phyloP scores from a whole-genome alignment of 1,140 invertebrate species.

The Solenopsis fugax region DNA sequence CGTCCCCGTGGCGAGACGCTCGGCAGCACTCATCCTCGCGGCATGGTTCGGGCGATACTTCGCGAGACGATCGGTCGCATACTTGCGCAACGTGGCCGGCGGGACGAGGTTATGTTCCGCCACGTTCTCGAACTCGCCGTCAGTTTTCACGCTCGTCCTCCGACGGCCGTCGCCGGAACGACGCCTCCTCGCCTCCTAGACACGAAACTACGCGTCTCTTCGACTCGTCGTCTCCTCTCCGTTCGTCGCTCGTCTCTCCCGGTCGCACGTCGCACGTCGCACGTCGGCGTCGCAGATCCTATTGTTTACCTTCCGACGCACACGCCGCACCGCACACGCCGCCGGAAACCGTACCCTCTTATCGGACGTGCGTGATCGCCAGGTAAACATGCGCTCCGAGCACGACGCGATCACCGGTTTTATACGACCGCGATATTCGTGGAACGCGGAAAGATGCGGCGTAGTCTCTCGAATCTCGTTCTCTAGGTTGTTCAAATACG shows the following conservation, averaged over 20 bases:
- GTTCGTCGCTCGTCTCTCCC: background rate
- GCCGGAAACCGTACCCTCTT: constrained; percentile 20
- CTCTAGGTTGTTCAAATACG: background rate
- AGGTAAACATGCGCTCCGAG: constrained; percentile 8
- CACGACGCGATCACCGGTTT: background rate
- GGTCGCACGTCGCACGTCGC: background rate
- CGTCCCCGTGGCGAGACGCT: background rate
- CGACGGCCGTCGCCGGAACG: background rate
- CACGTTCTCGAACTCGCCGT: background rate
- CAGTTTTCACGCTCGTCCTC: background rate
- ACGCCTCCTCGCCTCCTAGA: background rate
- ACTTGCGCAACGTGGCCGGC: background rate
- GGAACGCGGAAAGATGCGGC: background rate
- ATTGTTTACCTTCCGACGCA: constrained; percentile 41
- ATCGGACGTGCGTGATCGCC: constrained; percentile 32
- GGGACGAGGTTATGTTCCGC: constrained; percentile 24
- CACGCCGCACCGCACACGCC: constrained; percentile 23
- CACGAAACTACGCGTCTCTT: background rate
- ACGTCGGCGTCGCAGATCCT: constrained; percentile 10
- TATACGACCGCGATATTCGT: background rate
- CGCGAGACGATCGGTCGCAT: background rate
- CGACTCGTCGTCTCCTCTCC: background rate
- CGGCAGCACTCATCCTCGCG: background rate
- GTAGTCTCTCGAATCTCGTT: background rate
- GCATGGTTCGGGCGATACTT: background rate